Evolutionary conservation across 2,797 vertebrate genomes (phyloP).

Genomic region (Chiroxiphia lanceolata): DNA sequence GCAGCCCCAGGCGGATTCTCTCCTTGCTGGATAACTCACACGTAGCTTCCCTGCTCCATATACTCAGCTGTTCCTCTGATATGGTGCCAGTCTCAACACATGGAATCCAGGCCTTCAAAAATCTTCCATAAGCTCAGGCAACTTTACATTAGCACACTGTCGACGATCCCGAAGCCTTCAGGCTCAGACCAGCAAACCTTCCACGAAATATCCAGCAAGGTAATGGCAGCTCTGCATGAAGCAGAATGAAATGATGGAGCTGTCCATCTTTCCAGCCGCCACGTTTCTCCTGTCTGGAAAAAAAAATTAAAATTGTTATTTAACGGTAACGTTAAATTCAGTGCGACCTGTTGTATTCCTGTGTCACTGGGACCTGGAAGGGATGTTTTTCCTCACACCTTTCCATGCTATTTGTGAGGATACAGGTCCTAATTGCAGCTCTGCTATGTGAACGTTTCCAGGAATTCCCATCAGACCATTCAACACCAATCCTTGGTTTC

Average conservation of each 20-base stretch:
- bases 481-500: not conserved
- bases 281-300: not conserved
- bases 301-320: not conserved
- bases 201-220: not conserved
- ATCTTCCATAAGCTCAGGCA: constrained; percentile 53
- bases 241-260: not conserved
- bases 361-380: not conserved
- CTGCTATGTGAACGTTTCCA: not conserved
- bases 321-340: not conserved
- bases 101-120: constrained; percentile 45
- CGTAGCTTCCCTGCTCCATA: constrained; percentile 42
- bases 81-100: constrained; percentile 61
- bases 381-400: not conserved
- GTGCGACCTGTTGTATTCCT: not conserved
- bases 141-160: constrained; percentile 50
- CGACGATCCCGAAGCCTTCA: not conserved
- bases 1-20: constrained; percentile 32
- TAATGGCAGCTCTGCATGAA: not conserved
- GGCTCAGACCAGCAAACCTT: not conserved
- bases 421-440: not conserved
- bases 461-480: not conserved
- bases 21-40: constrained; percentile 1
- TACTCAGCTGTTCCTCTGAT: constrained; percentile 63
- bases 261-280: not conserved
- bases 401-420: not conserved